Evolutionary conservation across 1,140 invertebrate species (phyloP), one percentile per base, ranked within the genome.

Genomic region (Theocolax elegans): DNA sequence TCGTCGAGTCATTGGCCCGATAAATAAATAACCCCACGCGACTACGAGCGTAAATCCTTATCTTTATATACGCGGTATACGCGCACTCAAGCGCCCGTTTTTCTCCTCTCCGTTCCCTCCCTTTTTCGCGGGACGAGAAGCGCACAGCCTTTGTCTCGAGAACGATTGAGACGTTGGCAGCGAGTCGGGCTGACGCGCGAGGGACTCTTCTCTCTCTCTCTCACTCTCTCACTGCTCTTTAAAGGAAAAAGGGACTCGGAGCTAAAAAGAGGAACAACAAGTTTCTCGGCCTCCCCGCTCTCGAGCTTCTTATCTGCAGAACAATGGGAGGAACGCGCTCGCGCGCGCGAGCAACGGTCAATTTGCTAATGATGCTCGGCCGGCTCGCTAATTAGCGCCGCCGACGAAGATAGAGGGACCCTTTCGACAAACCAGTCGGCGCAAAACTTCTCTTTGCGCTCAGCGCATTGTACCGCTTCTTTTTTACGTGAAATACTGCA

Each of bases 31-130:
- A 66, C 23, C 15, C 29, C 46, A 42, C 49, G n/a, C n/a, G 44
- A 54, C 67, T 68, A 62, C 42, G 70, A 74, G 71, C 63, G 72
- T 77, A 79, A 77, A 79, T 79, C 73, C 69, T 79, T 76, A 73
- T 79, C 74, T 80, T 76, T 77, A 75, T 58, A 58, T 58, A 23
- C 10, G 54, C 35, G 31, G 31, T 40, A 58, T 40, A 40, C 1
- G 54, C 19, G 68, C 35, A 19, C 63, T 48, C 38, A 25, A 71
- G 58, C 15, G 23, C 27, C 58, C 29, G 13, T 58, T 60, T 51
- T 64, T 64, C 25, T 64, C 19, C 21, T 27, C 25, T 46, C 3
- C 23, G 12, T 15, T 49, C 46, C 23, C 25, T 29, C 17, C 13
- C 31, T 51, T 38, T 19, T n/a, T 42, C 38, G 44, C 15, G 4